Evolutionary conservation across 2,797 vertebrate genomes (phyloP).

Genomic region (Melopsittacus undulatus): DNA sequence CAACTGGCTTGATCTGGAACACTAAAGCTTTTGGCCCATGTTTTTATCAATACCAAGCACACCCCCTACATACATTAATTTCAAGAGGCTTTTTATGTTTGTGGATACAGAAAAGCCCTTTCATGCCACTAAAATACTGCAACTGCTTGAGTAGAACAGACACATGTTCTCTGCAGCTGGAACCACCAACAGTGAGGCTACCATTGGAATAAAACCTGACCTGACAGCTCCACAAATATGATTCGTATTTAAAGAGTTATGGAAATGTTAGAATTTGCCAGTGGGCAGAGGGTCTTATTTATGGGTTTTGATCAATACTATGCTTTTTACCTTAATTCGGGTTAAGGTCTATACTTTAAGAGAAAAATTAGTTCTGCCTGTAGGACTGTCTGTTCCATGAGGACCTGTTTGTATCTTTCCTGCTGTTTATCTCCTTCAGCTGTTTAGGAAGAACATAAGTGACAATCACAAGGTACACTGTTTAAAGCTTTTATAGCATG

Average conservation of each 20-base stretch:
- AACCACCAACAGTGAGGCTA: neutral
- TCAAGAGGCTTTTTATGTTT: neutral
- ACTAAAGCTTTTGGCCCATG: neutral
- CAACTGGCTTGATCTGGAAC: neutral
- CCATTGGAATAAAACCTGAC: neutral
- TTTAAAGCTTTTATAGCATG: neutral
- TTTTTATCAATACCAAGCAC: neutral
- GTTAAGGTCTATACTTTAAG: neutral
- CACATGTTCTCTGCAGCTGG: neutral
- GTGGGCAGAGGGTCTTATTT: neutral
- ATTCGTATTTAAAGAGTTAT: neutral
- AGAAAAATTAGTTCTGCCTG: neutral
- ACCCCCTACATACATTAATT: neutral
- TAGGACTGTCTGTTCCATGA: neutral
- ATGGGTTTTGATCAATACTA: neutral
- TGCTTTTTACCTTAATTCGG: neutral
- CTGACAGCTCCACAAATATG: neutral
- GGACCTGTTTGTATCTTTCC: neutral
- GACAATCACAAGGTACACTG: neutral
- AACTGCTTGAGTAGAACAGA: neutral
- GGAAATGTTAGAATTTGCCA: neutral
- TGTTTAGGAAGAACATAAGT: neutral
- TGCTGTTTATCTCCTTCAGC: neutral
- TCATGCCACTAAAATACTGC: neutral
- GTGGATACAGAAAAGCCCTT: neutral